Percentiles rank a stretch among this genome's conserved stretches.
Conservation (phyloP, 2,113 vertebrate species). For the Synodontis membranacea region DNA sequence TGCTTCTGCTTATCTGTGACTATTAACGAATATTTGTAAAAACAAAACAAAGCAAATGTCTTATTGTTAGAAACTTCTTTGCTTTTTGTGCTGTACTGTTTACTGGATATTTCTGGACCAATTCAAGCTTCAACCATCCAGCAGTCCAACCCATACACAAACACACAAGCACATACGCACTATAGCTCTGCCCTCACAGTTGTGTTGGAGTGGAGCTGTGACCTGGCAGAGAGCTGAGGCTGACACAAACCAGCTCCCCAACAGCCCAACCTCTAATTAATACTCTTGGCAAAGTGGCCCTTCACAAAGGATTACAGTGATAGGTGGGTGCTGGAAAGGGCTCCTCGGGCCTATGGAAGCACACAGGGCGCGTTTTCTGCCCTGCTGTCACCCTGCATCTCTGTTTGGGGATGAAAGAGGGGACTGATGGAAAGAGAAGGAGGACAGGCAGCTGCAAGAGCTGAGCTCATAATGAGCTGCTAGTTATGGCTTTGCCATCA, state of each 20-base stretch:
- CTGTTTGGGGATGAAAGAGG: constrained; percentile 34
- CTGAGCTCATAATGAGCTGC: constrained; percentile 46
- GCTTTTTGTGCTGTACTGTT: background rate
- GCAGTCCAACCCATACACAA: constrained; percentile 23
- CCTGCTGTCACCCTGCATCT: constrained; percentile 51
- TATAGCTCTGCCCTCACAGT: constrained; percentile 29
- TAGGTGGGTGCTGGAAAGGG: constrained; percentile 60
- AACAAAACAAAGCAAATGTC: background rate
- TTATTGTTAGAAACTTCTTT: background rate
- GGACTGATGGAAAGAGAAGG: constrained; percentile 45
- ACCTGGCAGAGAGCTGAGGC: constrained; percentile 51
- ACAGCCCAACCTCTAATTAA: constrained; percentile 78
- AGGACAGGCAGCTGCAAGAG: constrained; percentile 43
- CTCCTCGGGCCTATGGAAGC: constrained; percentile 34
- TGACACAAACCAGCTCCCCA: constrained; percentile 58
- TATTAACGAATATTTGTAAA: background rate
- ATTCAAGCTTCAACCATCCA: constrained; percentile 1
- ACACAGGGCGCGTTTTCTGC: constrained; percentile 28
- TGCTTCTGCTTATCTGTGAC: background rate
- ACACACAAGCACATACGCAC: constrained; percentile 26
- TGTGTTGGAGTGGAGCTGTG: constrained; percentile 53
- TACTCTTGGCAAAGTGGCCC: constrained; percentile 75
- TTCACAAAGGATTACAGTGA: constrained; percentile 66
- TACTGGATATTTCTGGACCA: constrained; percentile 5
- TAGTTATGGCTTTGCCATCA: constrained; percentile 31